phyloP scores from a whole-genome alignment of 2,113 vertebrate genomes.

The Accipiter virgatus region DNA sequence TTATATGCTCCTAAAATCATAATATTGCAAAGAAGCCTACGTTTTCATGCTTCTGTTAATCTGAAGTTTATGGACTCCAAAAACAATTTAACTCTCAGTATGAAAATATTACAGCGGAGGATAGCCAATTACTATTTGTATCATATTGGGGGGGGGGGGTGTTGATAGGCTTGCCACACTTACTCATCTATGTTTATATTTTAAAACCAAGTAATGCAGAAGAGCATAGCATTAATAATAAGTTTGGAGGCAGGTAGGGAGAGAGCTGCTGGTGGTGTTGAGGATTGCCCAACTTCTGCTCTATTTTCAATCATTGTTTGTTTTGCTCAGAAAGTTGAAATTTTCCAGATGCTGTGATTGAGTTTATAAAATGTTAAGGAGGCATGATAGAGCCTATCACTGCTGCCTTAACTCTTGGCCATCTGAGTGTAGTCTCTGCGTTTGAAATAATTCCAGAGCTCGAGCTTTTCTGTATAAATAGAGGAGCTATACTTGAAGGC shows the following conservation, averaged over 20 bases:
- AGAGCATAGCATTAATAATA: not conserved
- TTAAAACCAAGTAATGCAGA: not conserved
- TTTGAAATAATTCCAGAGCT: not conserved
- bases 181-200: not conserved
- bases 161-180: not conserved
- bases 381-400: not conserved
- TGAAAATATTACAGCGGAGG: not conserved
- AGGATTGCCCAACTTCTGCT: not conserved
- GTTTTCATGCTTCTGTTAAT: not conserved
- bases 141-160: not conserved
- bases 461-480: not conserved
- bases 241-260: not conserved
- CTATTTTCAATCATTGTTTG: not conserved
- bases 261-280: not conserved
- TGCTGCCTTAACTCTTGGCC: not conserved
- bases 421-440: not conserved
- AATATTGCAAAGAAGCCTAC: not conserved
- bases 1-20: not conserved
- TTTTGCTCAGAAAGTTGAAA: not conserved
- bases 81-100: not conserved
- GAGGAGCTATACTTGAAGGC: not conserved
- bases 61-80: not conserved
- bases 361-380: not conserved
- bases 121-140: not conserved
- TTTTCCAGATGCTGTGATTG: not conserved